A percentile compares a stretch with the other conserved stretches of the same genome.
These are phyloP conservation scores for Gambusia yucatana DNA, from an alignment of 2,797 vertebrate genomes.

Conservation along the genomic window DNA sequence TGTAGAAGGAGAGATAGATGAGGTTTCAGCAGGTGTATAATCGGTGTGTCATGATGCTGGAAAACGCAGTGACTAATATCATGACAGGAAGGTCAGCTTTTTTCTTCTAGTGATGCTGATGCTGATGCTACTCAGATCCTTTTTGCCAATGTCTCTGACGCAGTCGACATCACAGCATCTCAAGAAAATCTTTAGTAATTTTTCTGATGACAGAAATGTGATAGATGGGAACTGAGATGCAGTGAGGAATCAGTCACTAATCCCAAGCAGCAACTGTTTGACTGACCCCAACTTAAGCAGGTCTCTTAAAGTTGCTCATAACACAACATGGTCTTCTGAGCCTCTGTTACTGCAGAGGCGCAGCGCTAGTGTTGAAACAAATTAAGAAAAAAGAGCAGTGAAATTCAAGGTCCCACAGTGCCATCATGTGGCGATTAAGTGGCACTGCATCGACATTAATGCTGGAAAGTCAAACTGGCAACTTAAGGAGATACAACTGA, in stretches of 20 bases:
- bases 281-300: slow-evolving; percentile 5
- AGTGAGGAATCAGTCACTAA: not conserved
- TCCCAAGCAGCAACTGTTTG: slow-evolving; percentile 16
- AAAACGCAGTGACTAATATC: slow-evolving; percentile 16
- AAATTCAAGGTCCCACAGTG: slow-evolving; percentile 56
- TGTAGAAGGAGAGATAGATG: slow-evolving; percentile 47
- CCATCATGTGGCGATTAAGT: slow-evolving; percentile 63
- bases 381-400: not conserved
- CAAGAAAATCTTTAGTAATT: not conserved
- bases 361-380: slow-evolving; percentile 5
- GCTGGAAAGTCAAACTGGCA: slow-evolving; percentile 8
- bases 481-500: slow-evolving; percentile 9
- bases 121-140: slow-evolving; percentile 8
- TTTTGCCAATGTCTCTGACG: slow-evolving; percentile 7
- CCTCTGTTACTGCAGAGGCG: slow-evolving; percentile 16
- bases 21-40: slow-evolving; percentile 38
- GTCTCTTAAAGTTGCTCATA: slow-evolving; percentile 25
- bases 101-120: slow-evolving; percentile 26
- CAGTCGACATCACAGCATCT: not conserved
- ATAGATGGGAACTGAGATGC: not conserved
- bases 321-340: slow-evolving; percentile 23
- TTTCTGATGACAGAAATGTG: slow-evolving; percentile 17
- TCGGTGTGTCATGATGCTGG: slow-evolving; percentile 41
- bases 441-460: slow-evolving; percentile 4
- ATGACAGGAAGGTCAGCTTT: slow-evolving; percentile 39